Conservation (phyloP, 53 echinoderm and acorn worm genomes). For the Temnopleurus reevesii region DNA sequence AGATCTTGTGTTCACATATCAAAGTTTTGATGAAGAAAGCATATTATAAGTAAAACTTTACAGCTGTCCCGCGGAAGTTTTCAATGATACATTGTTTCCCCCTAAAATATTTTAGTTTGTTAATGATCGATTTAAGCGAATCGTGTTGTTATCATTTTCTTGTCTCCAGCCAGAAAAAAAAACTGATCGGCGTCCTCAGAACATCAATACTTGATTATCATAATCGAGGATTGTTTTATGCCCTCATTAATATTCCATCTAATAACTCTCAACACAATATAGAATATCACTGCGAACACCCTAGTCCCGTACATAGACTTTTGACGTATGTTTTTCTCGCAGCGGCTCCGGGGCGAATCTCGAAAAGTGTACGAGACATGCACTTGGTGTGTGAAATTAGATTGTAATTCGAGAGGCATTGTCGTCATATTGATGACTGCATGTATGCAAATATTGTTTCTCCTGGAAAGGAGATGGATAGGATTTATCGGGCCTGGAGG, state of each 20-base stretch:
- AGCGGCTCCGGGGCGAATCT: not conserved
- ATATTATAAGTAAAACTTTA: no score
- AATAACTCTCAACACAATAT: not conserved
- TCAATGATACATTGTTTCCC: no score
- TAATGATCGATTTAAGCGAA: not conserved
- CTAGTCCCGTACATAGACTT: not conserved
- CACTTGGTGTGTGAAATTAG: constrained; percentile 29
- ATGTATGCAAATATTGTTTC: constrained; percentile 59
- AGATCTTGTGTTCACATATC: no score
- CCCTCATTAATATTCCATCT: not conserved
- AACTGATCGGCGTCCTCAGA: not conserved
- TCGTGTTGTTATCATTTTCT: not conserved
- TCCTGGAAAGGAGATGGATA: constrained; percentile 31
- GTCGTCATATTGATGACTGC: constrained; percentile 48
- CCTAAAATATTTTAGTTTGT: no score
- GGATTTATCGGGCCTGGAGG: not conserved
- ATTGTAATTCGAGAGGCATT: constrained; percentile 55
- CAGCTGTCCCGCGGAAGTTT: no score
- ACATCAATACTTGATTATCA: not conserved
- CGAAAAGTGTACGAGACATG: constrained; percentile 9
- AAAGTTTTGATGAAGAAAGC: no score
- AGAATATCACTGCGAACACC: not conserved
- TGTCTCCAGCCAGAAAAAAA: not conserved
- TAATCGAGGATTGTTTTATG: not conserved
- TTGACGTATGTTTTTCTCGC: not conserved